phyloP scores from a whole-genome alignment of 2,888 invertebrate genomes.

The Mythimna pallens region DNA sequence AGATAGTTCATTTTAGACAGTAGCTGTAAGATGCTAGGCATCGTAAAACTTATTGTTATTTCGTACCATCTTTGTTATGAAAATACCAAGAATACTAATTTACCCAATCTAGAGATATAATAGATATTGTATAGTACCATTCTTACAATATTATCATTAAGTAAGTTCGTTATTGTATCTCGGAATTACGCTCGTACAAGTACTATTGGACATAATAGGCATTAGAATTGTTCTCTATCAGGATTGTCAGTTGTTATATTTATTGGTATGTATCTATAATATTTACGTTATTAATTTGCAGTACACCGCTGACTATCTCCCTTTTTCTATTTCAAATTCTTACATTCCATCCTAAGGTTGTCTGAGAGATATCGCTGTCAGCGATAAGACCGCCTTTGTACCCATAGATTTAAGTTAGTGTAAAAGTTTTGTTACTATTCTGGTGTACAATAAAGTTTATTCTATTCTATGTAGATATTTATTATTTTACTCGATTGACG shows the following conservation, averaged over 20 bases:
- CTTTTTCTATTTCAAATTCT: too few relatives aligned
- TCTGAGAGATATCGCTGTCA: too few relatives aligned
- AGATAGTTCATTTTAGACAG: conserved; percentile 15
- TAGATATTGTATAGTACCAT: neutral
- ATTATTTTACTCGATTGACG: too few relatives aligned
- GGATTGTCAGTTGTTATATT: neutral
- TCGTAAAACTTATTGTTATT: conserved; percentile 33
- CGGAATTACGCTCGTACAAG: neutral
- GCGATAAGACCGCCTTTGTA: too few relatives aligned
- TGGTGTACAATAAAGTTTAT: too few relatives aligned
- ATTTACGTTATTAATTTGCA: too few relatives aligned
- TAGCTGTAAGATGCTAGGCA: neutral
- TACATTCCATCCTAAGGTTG: too few relatives aligned
- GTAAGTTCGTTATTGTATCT: neutral
- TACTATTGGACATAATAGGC: neutral
- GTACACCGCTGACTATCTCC: too few relatives aligned
- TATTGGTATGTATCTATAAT: too few relatives aligned
- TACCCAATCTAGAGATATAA: conserved; percentile 3
- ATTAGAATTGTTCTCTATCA: neutral
- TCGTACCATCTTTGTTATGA: neutral
- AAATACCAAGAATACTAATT: neutral
- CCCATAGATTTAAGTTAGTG: too few relatives aligned
- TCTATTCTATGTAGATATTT: neutral
- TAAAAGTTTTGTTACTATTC: too few relatives aligned
- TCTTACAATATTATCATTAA: conserved; percentile 11